Conservation (phyloP, 2,113 vertebrate genomes). For the Myiagra hebetior region DNA sequence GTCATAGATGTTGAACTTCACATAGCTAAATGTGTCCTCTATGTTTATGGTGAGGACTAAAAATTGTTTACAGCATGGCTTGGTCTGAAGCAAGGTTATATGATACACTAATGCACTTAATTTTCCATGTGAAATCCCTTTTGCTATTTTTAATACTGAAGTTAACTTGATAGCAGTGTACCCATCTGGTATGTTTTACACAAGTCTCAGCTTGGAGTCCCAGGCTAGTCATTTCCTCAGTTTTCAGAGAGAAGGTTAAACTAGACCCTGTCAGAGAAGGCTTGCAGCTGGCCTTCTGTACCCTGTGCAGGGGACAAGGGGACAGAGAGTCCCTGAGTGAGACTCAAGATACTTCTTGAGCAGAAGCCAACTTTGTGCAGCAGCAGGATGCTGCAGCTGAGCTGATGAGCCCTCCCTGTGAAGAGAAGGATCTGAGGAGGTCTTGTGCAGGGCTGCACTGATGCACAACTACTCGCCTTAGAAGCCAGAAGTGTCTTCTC, state of each 20-base stretch:
- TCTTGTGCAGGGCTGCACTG: neutral
- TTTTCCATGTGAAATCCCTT: constrained; percentile 22
- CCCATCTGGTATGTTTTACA: neutral
- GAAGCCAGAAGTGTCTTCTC: neutral
- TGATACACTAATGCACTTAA: neutral
- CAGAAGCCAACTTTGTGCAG: neutral
- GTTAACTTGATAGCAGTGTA: neutral
- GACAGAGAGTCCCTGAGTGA: fast-evolving
- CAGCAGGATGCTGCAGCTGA: neutral
- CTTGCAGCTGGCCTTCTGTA: neutral
- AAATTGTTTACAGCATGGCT: neutral
- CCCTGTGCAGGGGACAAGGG: neutral
- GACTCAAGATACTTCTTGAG: neutral
- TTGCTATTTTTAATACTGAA: constrained; percentile 41
- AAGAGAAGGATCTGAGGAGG: neutral
- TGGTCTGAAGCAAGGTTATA: constrained; percentile 17
- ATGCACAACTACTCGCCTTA: fast-evolving
- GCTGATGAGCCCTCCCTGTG: neutral
- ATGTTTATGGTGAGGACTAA: neutral
- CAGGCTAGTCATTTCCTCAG: neutral
- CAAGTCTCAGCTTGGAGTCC: neutral
- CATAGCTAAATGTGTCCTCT: neutral
- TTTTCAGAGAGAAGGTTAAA: neutral
- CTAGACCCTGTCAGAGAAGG: neutral
- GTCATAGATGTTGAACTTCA: neutral